Conservation (phyloP, 2,888 invertebrate species). For the Therioaphis trifolii region DNA sequence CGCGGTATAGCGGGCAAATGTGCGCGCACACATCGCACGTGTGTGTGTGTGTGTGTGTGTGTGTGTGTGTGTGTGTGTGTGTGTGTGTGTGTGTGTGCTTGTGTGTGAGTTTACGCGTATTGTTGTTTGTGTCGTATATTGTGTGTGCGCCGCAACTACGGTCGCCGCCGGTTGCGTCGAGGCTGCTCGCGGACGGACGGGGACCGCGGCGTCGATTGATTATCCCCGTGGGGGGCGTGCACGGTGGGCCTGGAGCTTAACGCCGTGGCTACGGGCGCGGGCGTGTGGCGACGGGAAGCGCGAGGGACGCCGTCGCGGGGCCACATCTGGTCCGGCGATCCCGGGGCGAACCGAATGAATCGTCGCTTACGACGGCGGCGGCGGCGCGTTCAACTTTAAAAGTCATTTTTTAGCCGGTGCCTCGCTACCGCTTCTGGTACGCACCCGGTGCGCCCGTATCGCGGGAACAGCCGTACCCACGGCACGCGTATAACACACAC, state of each 20-base stretch:
- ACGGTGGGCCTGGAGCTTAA: slow-evolving; percentile 54
- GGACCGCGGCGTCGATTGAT: slow-evolving; percentile 56
- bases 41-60: no score
- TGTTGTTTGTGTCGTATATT: no score
- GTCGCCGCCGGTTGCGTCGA: not conserved
- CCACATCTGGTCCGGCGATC: slow-evolving; percentile 50
- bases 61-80: no score
- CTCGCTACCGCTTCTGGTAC: not conserved
- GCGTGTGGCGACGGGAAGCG: no score
- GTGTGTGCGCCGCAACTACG: no score
- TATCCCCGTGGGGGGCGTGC: slow-evolving; percentile 57
- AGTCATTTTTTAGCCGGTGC: slow-evolving; percentile 46
- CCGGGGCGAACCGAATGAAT: slow-evolving; percentile 56
- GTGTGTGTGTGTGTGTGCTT: no score
- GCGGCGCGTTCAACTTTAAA: slow-evolving; percentile 44
- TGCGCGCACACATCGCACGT: no score
- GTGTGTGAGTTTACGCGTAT: no score
- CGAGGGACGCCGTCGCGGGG: slow-evolving; percentile 23
- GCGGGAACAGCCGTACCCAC: no score
- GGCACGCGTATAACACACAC: no score
- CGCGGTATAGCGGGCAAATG: no score
- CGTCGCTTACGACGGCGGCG: slow-evolving; percentile 46
- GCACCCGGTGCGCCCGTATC: not conserved
- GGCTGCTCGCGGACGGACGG: slow-evolving; percentile 8
- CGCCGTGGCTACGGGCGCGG: slow-evolving; percentile 29